Evolutionary conservation across 2,113 vertebrate species (phyloP), one percentile per base, ranked within the genome.

Genomic region (Ciconia maguari): DNA sequence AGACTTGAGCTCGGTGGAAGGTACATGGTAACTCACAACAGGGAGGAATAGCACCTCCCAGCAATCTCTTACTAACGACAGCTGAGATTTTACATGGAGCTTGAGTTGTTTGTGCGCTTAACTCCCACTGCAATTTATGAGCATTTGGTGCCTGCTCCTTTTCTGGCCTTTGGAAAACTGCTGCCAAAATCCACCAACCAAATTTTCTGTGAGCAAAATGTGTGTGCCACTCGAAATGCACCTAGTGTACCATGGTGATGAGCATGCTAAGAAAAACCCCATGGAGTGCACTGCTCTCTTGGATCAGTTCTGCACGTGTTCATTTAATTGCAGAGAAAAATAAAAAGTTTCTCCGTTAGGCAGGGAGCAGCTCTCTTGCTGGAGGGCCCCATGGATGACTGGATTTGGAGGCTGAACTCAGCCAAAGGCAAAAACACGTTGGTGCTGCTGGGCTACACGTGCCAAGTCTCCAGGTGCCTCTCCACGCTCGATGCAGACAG

Each of bases 291-390:
- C 4, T 36, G 68, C 42, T 70, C 38, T 38, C 32, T 55, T 29
- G 62, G 65, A 36, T 51, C 66, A 12, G 60, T 72, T 41, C 42
- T 66, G 55, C 61, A 30, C 29, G 0, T 7, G 2, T 34, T 87
- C n/a, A 4, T 9, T 69, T 26, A 29, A 83, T 34, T 48, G 34
- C 44, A 42, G 52, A 74, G 65, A 38, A 49, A 78, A 80, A 16
- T 2, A 12, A 36, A 13, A 55, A 19, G 29, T 17, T 71, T 27
- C 55, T 48, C 6, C 0, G 0, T 22, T 29, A 44, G 69, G 55
- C 61, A 79, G 58, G 74, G 61, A 87, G 82, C 65, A 64, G 80
- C 36, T 80, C 38, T 72, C 9, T 46, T 5, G 4, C 83, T 82
- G 82, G n/a, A 71, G 34, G 48, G 65, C 5, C 41, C 52, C 38